Conservation (phyloP, 1,140 invertebrate genomes). For the Phymorhynchus buccinoides region DNA sequence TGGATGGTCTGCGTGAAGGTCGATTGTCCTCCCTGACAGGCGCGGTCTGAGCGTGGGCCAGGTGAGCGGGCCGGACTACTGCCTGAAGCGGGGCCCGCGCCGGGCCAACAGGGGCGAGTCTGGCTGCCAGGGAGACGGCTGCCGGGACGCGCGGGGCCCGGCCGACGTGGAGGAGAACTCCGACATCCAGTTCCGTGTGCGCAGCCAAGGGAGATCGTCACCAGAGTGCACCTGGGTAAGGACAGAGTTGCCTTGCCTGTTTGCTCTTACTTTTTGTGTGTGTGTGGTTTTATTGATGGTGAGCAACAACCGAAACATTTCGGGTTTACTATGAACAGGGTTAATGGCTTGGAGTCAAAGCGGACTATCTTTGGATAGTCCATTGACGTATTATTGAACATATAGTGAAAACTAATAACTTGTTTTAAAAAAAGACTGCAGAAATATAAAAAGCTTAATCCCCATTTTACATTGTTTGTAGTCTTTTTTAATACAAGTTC, state of each 20-base stretch:
- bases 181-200: neutral
- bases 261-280: neutral
- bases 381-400: no score
- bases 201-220: neutral
- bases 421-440: no score
- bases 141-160: conserved; percentile 38
- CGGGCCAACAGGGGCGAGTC: conserved; percentile 22
- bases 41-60: conserved; percentile 62
- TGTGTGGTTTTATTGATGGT: neutral
- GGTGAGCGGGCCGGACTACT: conserved; percentile 68
- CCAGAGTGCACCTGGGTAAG: conserved; percentile 22
- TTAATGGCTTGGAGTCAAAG: no score
- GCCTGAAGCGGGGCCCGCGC: conserved; percentile 55
- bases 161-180: conserved; percentile 47
- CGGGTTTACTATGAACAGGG: no score
- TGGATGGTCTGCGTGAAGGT: no score
- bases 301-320: no score
- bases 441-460: no score
- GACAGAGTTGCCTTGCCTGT: neutral
- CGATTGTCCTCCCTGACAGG: conserved; percentile 44
- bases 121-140: conserved; percentile 42
- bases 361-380: no score
- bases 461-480: no score
- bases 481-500: no score
- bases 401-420: no score